Conservation (phyloP, 2,888 invertebrate species). For the Galeopsomyia nigrocyanea region DNA sequence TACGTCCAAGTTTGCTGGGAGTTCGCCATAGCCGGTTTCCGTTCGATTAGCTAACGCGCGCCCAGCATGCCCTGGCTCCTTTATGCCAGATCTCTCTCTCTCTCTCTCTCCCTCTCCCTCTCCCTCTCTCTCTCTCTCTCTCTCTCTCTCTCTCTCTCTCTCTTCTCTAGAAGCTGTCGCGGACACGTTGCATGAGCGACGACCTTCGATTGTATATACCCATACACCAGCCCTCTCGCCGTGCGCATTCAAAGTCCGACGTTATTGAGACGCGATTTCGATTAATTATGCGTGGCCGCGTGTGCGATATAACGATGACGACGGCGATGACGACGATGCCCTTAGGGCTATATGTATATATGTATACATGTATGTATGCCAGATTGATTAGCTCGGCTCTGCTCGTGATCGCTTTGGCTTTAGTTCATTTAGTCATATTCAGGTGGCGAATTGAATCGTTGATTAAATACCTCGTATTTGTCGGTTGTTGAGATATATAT, state of each 20-base stretch:
- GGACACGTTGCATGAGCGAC: neutral
- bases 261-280: slow-evolving; percentile 26
- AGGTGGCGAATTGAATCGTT: too few relatives aligned
- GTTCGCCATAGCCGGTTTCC: slow-evolving; percentile 49
- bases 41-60: slow-evolving; percentile 43
- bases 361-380: too few relatives aligned
- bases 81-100: slow-evolving; percentile 22
- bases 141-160: neutral
- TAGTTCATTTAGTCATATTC: too few relatives aligned
- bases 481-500: too few relatives aligned
- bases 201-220: neutral
- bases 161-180: slow-evolving; percentile 24
- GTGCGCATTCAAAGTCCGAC: neutral
- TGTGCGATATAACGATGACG: too few relatives aligned
- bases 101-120: slow-evolving; percentile 1
- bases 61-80: slow-evolving; percentile 44
- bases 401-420: too few relatives aligned
- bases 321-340: too few relatives aligned
- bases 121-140: slow-evolving; percentile 1
- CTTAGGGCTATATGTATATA: too few relatives aligned
- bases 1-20: slow-evolving; percentile 67
- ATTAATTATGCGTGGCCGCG: neutral
- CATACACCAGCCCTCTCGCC: too few relatives aligned
- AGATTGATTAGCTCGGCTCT: too few relatives aligned
- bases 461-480: too few relatives aligned